Evolutionary conservation across 2,113 vertebrate genomes (phyloP).

Genomic region (Okapia johnstoni): DNA sequence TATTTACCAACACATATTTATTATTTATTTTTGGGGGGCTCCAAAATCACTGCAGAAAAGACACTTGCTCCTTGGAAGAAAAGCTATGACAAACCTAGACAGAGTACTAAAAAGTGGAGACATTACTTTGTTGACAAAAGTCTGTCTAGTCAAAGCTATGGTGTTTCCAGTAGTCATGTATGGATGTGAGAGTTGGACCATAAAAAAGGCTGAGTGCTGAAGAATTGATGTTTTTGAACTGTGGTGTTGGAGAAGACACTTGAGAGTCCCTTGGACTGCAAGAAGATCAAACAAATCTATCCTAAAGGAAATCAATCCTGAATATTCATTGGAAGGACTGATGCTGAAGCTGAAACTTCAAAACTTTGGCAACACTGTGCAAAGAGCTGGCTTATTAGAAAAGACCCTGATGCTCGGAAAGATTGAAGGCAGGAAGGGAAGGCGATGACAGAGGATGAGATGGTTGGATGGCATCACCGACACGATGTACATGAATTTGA

Average conservation of each 20-base stretch:
- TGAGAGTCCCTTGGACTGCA: neutral
- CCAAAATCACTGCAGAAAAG: neutral
- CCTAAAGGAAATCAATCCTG: neutral
- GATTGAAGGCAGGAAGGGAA: neutral
- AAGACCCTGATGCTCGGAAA: rapidly evolving
- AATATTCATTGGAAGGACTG: neutral
- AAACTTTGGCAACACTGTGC: neutral
- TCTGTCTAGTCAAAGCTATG: neutral
- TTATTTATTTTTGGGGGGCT: neutral
- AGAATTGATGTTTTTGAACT: neutral
- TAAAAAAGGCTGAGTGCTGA: neutral
- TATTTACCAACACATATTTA: neutral
- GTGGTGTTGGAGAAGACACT: neutral
- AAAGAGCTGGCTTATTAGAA: neutral
- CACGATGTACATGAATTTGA: neutral
- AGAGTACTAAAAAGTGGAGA: neutral
- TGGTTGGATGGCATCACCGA: neutral
- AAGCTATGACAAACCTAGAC: neutral
- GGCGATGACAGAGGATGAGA: neutral
- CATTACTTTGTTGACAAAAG: neutral
- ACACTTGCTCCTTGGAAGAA: neutral
- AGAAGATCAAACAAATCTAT: neutral
- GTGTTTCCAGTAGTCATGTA: neutral
- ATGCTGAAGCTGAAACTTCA: neutral
- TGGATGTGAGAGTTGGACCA: neutral